Percentiles rank a stretch among this genome's conserved stretches.
phyloP scores from a whole-genome alignment of 1,140 invertebrate species.

The Lepidurus arcticus region DNA sequence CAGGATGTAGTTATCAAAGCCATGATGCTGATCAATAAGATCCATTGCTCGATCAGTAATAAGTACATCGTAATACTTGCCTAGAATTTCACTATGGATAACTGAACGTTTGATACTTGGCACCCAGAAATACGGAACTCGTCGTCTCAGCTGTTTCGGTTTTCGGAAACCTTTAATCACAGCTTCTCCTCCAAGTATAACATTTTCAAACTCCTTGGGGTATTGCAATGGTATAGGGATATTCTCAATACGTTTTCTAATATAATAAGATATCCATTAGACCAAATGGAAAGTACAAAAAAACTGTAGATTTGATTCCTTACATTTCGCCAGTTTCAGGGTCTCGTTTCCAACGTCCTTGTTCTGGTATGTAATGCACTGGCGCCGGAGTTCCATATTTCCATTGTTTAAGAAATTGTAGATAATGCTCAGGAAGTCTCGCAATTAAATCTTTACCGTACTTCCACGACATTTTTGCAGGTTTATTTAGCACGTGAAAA shows the following conservation, averaged over 20 bases:
- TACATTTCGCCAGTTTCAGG: slow-evolving; percentile 64
- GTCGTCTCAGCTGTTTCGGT: slow-evolving; percentile 51
- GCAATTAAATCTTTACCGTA: slow-evolving; percentile 29
- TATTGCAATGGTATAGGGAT: slow-evolving; percentile 67
- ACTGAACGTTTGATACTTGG: slow-evolving; percentile 69
- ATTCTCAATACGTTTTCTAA: slow-evolving; percentile 51
- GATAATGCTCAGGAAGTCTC: slow-evolving; percentile 72
- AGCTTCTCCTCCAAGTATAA: slow-evolving; percentile 96
- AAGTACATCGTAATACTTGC: slow-evolving; percentile 71
- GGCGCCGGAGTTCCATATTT: slow-evolving; percentile 63
- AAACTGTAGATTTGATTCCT: slow-evolving; percentile 34
- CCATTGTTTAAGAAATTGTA: slow-evolving; percentile 82
- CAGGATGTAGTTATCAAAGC: slow-evolving; percentile 91
- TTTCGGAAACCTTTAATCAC: slow-evolving; percentile 82
- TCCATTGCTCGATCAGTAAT: slow-evolving; percentile 74
- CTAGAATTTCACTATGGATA: slow-evolving; percentile 89
- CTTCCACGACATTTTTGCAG: neutral
- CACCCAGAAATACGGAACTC: slow-evolving; percentile 78
- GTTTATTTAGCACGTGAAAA: neutral
- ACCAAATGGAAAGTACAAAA: neutral
- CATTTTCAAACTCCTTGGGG: slow-evolving; percentile 72
- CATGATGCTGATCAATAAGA: slow-evolving; percentile 82
- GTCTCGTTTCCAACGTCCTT: slow-evolving; percentile 65
- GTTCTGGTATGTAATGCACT: slow-evolving; percentile 76
- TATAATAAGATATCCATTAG: slow-evolving; percentile 31